Evolutionary conservation across 2,113 vertebrate genomes (phyloP).

Genomic region (Sebastes schlegelii): DNA sequence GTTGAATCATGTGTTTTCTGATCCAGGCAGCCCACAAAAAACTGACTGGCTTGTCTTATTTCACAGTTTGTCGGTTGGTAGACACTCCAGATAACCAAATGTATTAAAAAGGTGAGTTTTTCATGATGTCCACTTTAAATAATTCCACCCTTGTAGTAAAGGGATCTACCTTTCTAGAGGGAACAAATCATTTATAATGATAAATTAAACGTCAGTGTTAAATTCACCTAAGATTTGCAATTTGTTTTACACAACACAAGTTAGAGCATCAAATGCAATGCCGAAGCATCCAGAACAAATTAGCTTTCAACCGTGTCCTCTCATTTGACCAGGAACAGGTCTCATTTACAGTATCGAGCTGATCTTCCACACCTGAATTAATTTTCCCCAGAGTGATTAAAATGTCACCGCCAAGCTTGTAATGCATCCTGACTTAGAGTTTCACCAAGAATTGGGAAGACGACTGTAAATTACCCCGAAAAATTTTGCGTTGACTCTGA

Average conservation of each 20-base stretch:
- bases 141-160: neutral
- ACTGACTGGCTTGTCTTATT: too few relatives aligned
- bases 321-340: slow-evolving; percentile 6
- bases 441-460: slow-evolving; percentile 59
- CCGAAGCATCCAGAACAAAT: slow-evolving; percentile 39
- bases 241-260: too few relatives aligned
- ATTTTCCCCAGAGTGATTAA: slow-evolving; percentile 73
- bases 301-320: slow-evolving; percentile 28
- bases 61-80: too few relatives aligned
- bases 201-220: neutral
- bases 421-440: slow-evolving; percentile 74
- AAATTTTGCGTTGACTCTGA: slow-evolving; percentile 53
- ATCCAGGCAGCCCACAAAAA: too few relatives aligned
- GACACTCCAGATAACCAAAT: too few relatives aligned
- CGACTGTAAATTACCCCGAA: slow-evolving; percentile 62
- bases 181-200: neutral
- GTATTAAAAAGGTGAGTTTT: too few relatives aligned
- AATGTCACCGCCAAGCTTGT: slow-evolving; percentile 70
- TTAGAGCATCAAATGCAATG: neutral
- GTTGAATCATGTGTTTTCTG: too few relatives aligned
- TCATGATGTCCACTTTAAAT: neutral
- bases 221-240: too few relatives aligned
- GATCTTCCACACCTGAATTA: slow-evolving; percentile 63
- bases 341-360: slow-evolving; percentile 60
- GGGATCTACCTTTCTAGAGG: neutral